phyloP scores from a whole-genome alignment of 2,888 invertebrate genomes.

The Oxycera nigricornis region DNA sequence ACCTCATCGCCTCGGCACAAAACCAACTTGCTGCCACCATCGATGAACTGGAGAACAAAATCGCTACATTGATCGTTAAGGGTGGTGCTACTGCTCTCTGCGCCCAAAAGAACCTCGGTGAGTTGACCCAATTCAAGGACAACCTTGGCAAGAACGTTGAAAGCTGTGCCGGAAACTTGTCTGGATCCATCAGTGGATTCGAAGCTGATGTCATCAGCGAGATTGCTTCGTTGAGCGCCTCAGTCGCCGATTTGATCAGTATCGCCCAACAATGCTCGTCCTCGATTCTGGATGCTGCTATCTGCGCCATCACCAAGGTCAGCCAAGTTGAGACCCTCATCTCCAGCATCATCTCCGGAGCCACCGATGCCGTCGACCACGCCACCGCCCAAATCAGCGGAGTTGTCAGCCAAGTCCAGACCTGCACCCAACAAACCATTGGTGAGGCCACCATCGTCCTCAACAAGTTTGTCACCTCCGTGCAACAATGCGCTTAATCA shows the following conservation, averaged over 20 bases:
- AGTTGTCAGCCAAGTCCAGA: background rate
- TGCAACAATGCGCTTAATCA: slow-evolving; percentile 12
- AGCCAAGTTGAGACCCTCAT: background rate
- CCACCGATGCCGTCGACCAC: background rate
- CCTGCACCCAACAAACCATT: slow-evolving; percentile 9
- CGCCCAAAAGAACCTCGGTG: slow-evolving; percentile 4
- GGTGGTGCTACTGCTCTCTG: slow-evolving; percentile 17
- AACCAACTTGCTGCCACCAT: background rate
- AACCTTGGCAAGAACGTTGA: slow-evolving; percentile 23
- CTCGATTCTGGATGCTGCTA: background rate
- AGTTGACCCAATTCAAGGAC: slow-evolving; percentile 11
- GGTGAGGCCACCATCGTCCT: slow-evolving; percentile 21
- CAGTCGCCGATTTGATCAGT: background rate
- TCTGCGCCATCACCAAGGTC: slow-evolving; percentile 4
- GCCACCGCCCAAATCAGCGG: background rate
- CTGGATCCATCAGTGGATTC: background rate
- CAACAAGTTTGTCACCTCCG: slow-evolving; percentile 21
- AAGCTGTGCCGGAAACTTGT: background rate
- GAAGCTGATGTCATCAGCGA: background rate
- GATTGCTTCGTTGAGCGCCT: background rate
- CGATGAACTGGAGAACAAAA: background rate
- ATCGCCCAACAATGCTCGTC: slow-evolving; percentile 9
- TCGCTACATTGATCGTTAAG: slow-evolving; percentile 7
- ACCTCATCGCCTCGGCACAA: background rate
- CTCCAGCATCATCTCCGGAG: background rate